Conservation (phyloP, 1,140 invertebrate genomes). For the Wiebesia pumilae region DNA sequence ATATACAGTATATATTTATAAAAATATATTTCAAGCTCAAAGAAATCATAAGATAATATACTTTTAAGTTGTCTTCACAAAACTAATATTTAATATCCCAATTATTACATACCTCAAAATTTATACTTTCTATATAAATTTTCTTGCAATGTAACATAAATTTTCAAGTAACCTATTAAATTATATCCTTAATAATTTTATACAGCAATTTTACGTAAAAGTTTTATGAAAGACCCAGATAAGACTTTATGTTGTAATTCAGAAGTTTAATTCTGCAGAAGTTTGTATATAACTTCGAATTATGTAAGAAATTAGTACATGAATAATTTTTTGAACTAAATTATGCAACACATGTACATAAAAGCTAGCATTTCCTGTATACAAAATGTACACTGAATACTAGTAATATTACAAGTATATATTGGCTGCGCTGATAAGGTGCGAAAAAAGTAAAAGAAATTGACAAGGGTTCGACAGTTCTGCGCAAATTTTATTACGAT, state of each 20-base stretch:
- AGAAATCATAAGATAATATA: neutral
- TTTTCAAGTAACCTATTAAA: neutral
- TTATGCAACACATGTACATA: neutral
- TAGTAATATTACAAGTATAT: neutral
- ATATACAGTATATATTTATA: neutral
- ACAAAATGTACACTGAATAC: neutral
- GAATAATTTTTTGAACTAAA: neutral
- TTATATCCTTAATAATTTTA: neutral
- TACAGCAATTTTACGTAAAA: constrained; percentile 2
- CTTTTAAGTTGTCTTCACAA: neutral
- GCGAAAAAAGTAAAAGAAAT: neutral
- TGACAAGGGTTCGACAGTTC: neutral
- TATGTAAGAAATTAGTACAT: neutral
- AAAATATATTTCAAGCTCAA: neutral
- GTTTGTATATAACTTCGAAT: neutral
- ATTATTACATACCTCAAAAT: neutral
- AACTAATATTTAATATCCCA: neutral
- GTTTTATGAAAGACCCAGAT: neutral
- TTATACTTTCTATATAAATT: neutral
- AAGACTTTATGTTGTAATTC: neutral
- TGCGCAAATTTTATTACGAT: neutral
- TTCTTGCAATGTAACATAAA: neutral
- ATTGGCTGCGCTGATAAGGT: neutral
- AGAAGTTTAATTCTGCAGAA: neutral
- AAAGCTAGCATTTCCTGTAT: neutral